Evolutionary conservation across 2,888 invertebrate species (phyloP), one percentile per base, ranked within the genome.

Genomic region (Tortrix viridana): DNA sequence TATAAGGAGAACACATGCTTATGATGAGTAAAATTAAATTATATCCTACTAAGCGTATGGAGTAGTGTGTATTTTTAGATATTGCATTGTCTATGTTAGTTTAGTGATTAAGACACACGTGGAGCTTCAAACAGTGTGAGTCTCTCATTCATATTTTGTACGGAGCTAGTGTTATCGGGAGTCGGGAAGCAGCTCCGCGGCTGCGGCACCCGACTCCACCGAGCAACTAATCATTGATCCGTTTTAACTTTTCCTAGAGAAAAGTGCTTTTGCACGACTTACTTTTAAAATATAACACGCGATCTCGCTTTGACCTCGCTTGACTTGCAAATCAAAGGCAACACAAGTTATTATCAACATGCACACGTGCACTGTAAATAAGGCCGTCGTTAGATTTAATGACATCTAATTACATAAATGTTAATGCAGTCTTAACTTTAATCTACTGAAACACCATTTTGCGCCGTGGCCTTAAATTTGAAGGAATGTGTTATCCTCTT

Each of bases 361-460:
- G 62, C 62, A 57, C 62, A 26, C 49, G 58, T 26, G 23, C 78
- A 79, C 77, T 86, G 79, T 87, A 86, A 68, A 81, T 89, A 89
- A 86, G 88, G 87, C 88, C 73, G 80, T 79, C 77, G 76, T 80
- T 84, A 79, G 79, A 57, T 70, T 66, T 77, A 82, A 83, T 77
- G 79, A 81, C 88, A 83, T 81, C 80, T 77, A 74, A 77, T 81
- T 77, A 80, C 77, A 74, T 79, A 80, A 82, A 79, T 81, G 73
- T 80, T 76, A 80, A 77, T 75, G 79, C 85, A 86, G 83, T 86
- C 59, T 65, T 66, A 65, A 61, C 84, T 84, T 80, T 83, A 85
- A 86, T 86, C 87, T 89, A 91, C 91, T 90, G 89, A 90, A 87
- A 92, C 91, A 92, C 92, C 92, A 92, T 86, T 82, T 87, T 89